Conservation (phyloP, 1,140 invertebrate genomes). For the Bombus breviceps region DNA sequence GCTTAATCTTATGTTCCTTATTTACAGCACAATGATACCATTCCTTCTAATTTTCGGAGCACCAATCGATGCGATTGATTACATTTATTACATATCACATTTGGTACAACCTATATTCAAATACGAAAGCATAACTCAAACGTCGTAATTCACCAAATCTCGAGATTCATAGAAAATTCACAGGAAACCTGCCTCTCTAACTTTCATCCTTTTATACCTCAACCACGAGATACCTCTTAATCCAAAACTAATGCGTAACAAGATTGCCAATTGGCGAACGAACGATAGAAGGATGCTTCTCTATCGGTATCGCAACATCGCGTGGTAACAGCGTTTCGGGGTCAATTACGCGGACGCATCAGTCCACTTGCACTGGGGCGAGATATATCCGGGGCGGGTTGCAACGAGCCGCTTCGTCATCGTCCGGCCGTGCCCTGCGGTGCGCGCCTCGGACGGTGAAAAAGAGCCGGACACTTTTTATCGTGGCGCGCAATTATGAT, state of each 20-base stretch:
- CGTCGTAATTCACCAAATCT: too few species aligned
- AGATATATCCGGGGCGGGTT: conserved; percentile 7
- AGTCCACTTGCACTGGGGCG: not conserved
- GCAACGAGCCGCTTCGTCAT: conserved; percentile 62
- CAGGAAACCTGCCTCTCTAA: too few species aligned
- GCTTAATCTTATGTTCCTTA: too few species aligned
- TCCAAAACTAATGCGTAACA: too few species aligned
- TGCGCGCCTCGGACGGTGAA: conserved; percentile 67
- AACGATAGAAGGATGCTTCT: not conserved
- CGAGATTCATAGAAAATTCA: too few species aligned
- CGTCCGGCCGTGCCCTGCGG: conserved; percentile 30
- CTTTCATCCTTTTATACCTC: too few species aligned
- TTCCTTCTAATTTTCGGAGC: too few species aligned
- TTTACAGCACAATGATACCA: too few species aligned
- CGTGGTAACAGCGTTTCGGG: conserved; percentile 2
- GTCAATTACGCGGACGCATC: conserved; percentile 25
- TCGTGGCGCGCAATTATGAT: conserved; percentile 77
- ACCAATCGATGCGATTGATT: too few species aligned
- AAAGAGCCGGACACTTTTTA: conserved; percentile 78
- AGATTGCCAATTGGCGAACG: not conserved
- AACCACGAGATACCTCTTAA: not conserved
- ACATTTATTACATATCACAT: too few species aligned
- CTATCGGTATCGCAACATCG: not conserved
- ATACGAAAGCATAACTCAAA: too few species aligned
- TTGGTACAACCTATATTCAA: too few species aligned